Evolutionary conservation across 2,113 vertebrate genomes (phyloP).

Genomic region (Hiodon alosoides): DNA sequence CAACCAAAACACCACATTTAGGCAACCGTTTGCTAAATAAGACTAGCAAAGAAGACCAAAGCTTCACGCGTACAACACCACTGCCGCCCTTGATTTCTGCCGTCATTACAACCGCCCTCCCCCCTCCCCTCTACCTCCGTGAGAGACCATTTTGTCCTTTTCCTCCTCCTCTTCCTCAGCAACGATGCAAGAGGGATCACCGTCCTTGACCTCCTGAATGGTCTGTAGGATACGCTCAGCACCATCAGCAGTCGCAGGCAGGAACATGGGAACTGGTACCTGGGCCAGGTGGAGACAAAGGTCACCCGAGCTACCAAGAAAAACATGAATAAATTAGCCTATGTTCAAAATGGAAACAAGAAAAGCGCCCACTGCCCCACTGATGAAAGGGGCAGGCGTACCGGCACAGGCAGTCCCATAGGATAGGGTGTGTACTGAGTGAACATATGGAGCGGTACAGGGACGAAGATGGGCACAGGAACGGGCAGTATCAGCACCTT

Average conservation of each 20-base stretch:
- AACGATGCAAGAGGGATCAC: constrained; percentile 80
- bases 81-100: not conserved
- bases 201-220: constrained; percentile 83
- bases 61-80: too few species aligned
- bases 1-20: too few species aligned
- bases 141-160: constrained; percentile 56
- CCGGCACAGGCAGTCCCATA: constrained; percentile 82
- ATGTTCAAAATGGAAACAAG: too few species aligned
- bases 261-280: constrained; percentile 88
- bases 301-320: not conserved
- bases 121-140: constrained; percentile 62
- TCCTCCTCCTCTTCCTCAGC: constrained; percentile 78
- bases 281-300: constrained; percentile 41
- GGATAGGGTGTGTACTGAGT: constrained; percentile 81
- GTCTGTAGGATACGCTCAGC: constrained; percentile 74
- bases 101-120: not conserved
- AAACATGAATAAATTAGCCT: too few species aligned
- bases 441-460: constrained; percentile 90
- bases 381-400: constrained; percentile 51
- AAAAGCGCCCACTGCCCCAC: too few species aligned
- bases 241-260: constrained; percentile 76
- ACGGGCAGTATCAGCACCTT: constrained; percentile 77
- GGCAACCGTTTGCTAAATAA: too few species aligned
- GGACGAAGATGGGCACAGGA: constrained; percentile 88
- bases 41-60: too few species aligned